Conservation (phyloP, 2,888 invertebrate species). For the Syrphus vitripennis region DNA sequence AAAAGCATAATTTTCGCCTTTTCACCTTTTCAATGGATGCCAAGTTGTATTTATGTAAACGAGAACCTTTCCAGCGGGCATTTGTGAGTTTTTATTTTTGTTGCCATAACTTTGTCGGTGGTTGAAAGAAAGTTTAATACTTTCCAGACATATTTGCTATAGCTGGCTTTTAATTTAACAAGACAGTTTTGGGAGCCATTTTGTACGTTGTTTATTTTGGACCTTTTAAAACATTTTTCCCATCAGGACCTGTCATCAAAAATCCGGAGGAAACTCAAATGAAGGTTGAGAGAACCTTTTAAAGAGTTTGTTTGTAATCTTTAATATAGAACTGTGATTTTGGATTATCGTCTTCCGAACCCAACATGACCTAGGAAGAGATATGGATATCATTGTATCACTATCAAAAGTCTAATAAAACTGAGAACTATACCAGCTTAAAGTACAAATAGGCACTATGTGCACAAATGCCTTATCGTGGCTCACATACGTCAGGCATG, state of each 20-base stretch:
- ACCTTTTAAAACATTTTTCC: neutral
- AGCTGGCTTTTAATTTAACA: neutral
- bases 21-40: slow-evolving; percentile 28
- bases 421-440: slow-evolving; percentile 6
- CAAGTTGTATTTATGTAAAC: slow-evolving; percentile 7
- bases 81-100: neutral
- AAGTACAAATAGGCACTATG: neutral
- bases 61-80: neutral
- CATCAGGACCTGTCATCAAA: neutral
- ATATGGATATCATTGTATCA: neutral
- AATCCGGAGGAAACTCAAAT: neutral
- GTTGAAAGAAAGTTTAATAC: neutral
- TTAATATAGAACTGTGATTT: neutral
- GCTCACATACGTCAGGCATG: slow-evolving; percentile 2
- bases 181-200: neutral
- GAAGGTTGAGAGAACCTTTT: neutral
- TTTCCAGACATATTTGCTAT: neutral
- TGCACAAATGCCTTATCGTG: neutral
- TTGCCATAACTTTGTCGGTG: neutral
- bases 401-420: slow-evolving; percentile 17
- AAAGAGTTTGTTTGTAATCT: neutral
- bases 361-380: neutral
- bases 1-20: slow-evolving; percentile 18
- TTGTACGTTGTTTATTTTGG: neutral
- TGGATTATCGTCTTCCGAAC: neutral